A percentile compares a stretch with the other conserved stretches of the same genome.
phyloP scores from a whole-genome alignment of 2,888 invertebrate genomes.

The Polyommatus icarus region DNA sequence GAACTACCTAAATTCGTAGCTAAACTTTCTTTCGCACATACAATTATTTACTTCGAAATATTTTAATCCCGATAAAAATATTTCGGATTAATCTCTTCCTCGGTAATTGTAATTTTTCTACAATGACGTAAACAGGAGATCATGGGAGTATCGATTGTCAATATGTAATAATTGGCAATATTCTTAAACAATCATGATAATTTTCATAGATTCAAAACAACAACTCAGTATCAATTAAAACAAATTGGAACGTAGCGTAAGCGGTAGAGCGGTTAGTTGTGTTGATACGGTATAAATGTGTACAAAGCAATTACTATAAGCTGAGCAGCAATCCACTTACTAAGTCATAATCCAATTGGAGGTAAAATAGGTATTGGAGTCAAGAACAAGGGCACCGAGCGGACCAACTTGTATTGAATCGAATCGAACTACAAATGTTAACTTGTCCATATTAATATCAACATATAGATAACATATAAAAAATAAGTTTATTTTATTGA shows the following conservation, averaged over 20 bases:
- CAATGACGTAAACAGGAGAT: too few relatives aligned
- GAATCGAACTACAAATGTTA: neutral
- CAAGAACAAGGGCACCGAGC: constrained; percentile 20
- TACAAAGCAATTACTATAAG: constrained; percentile 24
- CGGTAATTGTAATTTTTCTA: too few relatives aligned
- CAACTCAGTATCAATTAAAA: neutral
- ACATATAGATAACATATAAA: too few relatives aligned
- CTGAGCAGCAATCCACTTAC: constrained; percentile 25
- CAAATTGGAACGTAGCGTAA: neutral
- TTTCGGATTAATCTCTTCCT: too few relatives aligned
- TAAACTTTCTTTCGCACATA: too few relatives aligned
- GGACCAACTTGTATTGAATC: neutral
- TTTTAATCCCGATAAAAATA: too few relatives aligned
- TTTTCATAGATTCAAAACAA: neutral
- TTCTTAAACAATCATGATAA: too few relatives aligned
- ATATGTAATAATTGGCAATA: too few relatives aligned
- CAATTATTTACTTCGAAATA: too few relatives aligned
- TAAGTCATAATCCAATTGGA: constrained; percentile 23
- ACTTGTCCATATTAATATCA: neutral
- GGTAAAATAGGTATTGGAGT: constrained; percentile 26
- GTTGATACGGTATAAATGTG: constrained; percentile 1
- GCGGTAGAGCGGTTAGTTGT: neutral
- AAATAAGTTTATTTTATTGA: too few relatives aligned
- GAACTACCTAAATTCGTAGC: too few relatives aligned
- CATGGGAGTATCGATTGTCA: neutral